phyloP scores from a whole-genome alignment of 2,888 invertebrate genomes.

The Drosophila quinaria region DNA sequence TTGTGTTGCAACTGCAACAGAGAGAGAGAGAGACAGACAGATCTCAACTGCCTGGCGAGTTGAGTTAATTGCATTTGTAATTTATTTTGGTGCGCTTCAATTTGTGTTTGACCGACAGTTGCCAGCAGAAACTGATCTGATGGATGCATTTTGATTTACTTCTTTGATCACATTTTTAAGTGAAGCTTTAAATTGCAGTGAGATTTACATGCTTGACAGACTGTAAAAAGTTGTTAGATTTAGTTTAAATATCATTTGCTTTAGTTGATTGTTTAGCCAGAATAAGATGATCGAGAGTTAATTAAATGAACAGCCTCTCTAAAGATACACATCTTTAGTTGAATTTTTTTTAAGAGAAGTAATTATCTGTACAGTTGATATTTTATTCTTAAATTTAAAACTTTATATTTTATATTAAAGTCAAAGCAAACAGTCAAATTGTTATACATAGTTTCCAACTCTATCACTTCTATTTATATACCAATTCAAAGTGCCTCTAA shows the following conservation, averaged over 20 bases:
- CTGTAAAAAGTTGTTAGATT: background rate
- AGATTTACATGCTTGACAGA: background rate
- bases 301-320: no score
- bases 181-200: background rate
- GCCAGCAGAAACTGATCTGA: background rate
- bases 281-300: no score
- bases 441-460: background rate
- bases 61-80: slow-evolving; percentile 47
- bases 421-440: background rate
- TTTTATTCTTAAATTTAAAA: no score
- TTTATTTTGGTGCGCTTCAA: slow-evolving; percentile 21
- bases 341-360: no score
- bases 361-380: no score
- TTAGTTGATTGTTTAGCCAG: no score
- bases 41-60: slow-evolving; percentile 7
- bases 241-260: no score
- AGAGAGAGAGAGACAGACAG: slow-evolving; percentile 1
- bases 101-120: slow-evolving; percentile 11
- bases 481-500: slow-evolving; percentile 6
- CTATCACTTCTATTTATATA: background rate
- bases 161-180: slow-evolving; percentile 16
- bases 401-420: no score
- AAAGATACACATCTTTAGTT: no score
- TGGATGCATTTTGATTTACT: slow-evolving; percentile 4
- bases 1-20: slow-evolving; percentile 25